These are phyloP conservation scores for Orycteropus afer DNA, from an alignment of 2,113 vertebrate species.

Conservation along the genomic window DNA sequence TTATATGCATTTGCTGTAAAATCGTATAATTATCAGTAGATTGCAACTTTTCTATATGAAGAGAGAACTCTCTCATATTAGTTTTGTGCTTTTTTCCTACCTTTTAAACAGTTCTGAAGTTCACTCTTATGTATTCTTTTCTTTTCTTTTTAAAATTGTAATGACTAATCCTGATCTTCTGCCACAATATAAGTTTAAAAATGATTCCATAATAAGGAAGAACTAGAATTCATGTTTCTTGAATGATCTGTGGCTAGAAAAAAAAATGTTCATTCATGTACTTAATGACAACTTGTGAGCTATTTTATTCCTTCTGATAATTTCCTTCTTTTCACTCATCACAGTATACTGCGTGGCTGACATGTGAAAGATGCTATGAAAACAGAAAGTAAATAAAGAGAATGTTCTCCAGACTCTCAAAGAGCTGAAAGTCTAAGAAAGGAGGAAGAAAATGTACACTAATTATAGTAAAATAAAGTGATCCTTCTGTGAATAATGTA, in stretches of 20 bases:
- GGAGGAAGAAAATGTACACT: slow-evolving; percentile 37
- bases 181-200: slow-evolving; percentile 51
- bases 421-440: slow-evolving; percentile 35
- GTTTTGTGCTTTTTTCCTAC: slow-evolving; percentile 17
- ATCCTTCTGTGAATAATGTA: slow-evolving; percentile 29
- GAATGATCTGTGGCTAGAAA: slow-evolving; percentile 48
- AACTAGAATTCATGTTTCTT: slow-evolving; percentile 61
- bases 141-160: slow-evolving; percentile 59
- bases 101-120: slow-evolving; percentile 38
- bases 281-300: slow-evolving; percentile 60
- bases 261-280: slow-evolving; percentile 45
- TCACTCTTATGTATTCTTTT: slow-evolving; percentile 48
- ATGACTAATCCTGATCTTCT: slow-evolving; percentile 58
- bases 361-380: slow-evolving; percentile 33
- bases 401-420: slow-evolving; percentile 55
- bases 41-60: slow-evolving; percentile 34
- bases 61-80: slow-evolving; percentile 13
- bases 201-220: slow-evolving; percentile 51
- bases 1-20: slow-evolving; percentile 37
- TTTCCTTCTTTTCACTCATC: slow-evolving; percentile 48
- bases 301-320: slow-evolving; percentile 65
- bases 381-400: slow-evolving; percentile 58
- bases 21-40: slow-evolving; percentile 53
- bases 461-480: slow-evolving; percentile 50
- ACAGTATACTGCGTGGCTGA: slow-evolving; percentile 61